A percentile compares a stretch with the other conserved stretches of the same genome.
Conservation (phyloP, 1,140 invertebrate species). For the Antheraea mylitta region DNA sequence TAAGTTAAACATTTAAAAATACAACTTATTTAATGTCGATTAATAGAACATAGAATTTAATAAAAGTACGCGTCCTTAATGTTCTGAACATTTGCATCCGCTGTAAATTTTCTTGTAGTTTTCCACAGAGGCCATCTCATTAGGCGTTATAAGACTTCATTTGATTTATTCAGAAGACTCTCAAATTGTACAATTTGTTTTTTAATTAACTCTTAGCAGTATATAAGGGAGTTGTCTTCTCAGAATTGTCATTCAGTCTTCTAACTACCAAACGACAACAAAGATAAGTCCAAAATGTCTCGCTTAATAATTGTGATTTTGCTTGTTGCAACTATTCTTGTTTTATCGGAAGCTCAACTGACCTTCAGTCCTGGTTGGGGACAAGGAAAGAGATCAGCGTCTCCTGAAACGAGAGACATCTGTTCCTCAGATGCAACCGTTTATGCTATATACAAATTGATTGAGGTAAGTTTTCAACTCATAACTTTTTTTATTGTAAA, state of each 20-base stretch:
- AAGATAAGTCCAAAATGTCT: slow-evolving; percentile 25
- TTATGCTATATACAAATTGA: slow-evolving; percentile 40
- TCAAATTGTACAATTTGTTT: slow-evolving; percentile 6
- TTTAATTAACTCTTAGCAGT: slow-evolving; percentile 9
- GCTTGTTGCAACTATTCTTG: slow-evolving; percentile 21
- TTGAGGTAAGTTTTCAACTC: slow-evolving; percentile 30
- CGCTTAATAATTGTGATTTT: slow-evolving; percentile 22
- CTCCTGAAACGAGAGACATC: slow-evolving; percentile 13
- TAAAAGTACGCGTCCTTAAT: no score
- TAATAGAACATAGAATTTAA: no score
- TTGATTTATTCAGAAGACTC: slow-evolving; percentile 27
- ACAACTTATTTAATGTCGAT: no score
- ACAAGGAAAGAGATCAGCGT: slow-evolving; percentile 35
- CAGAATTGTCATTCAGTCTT: slow-evolving; percentile 6
- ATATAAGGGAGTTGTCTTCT: slow-evolving; percentile 6
- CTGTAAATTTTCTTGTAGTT: slow-evolving; percentile 8
- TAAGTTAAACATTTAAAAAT: no score
- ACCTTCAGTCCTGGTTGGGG: slow-evolving; percentile 44
- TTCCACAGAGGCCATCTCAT: slow-evolving; percentile 18
- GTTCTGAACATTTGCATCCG: not conserved
- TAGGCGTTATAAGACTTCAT: slow-evolving; percentile 25
- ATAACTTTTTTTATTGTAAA: no score
- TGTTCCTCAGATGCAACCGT: slow-evolving; percentile 36
- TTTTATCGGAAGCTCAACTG: slow-evolving; percentile 33
- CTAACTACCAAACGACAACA: not conserved